Evolutionary conservation across 2,797 vertebrate genomes (phyloP).

Genomic region (Esox lucius): DNA sequence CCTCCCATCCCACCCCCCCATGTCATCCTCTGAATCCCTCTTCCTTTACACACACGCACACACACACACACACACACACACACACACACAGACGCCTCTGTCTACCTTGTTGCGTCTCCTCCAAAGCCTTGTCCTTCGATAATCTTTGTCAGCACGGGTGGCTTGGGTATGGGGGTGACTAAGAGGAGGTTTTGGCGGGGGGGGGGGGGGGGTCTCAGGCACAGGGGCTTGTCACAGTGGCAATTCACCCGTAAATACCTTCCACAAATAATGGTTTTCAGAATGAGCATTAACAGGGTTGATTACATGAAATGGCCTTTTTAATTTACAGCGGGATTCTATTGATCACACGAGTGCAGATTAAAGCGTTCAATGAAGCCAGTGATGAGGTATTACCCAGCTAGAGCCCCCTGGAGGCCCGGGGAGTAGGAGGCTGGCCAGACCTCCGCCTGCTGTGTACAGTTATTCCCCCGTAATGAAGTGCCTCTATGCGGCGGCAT

Average conservation of each 20-base stretch:
- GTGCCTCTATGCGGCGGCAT: constrained; percentile 98
- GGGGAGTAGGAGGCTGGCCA: constrained; percentile 72
- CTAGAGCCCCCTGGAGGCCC: constrained; percentile 89
- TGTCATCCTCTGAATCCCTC: constrained; percentile 9
- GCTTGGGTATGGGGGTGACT: neutral
- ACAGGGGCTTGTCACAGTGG: constrained; percentile 79
- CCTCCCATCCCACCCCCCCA: constrained; percentile 30
- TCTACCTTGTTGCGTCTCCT: constrained; percentile 42
- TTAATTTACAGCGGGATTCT: constrained; percentile 99
- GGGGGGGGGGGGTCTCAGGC: neutral
- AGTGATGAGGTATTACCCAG: constrained; percentile 99
- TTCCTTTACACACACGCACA: constrained; percentile 35
- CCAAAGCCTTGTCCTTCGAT: constrained; percentile 72
- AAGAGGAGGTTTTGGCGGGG: neutral
- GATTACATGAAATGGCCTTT: constrained; percentile 99
- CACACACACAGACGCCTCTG: constrained; percentile 37
- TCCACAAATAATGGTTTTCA: constrained; percentile 99
- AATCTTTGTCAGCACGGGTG: constrained; percentile 67
- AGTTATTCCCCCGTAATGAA: constrained; percentile 99
- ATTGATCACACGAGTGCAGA: constrained; percentile 99
- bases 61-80: constrained; percentile 17
- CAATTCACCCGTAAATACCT: constrained; percentile 93
- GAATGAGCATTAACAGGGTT: constrained; percentile 98
- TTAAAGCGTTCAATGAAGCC: constrained; percentile 99
- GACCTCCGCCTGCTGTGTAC: constrained; percentile 83